phyloP scores from a whole-genome alignment of 2,888 invertebrate species.

The Rotaria magnacalcarata region DNA sequence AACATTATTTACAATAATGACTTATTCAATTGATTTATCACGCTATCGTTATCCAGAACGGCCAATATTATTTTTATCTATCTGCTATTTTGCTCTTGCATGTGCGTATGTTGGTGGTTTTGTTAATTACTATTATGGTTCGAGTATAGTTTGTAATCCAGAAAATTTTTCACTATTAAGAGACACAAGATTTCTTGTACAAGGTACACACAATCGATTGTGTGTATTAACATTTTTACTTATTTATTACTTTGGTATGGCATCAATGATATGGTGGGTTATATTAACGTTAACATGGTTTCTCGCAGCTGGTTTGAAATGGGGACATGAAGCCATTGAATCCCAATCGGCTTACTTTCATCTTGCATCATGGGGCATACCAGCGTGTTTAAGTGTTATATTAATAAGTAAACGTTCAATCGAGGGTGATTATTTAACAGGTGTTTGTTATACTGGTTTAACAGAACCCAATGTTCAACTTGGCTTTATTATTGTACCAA shows the following conservation, averaged over 20 bases:
- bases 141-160: constrained; percentile 51
- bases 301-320: constrained; percentile 59
- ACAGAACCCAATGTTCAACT: constrained; percentile 76
- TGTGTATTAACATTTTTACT: constrained; percentile 71
- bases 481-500: constrained; percentile 83
- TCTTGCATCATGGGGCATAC: constrained; percentile 93
- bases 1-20: constrained; percentile 58
- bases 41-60: constrained; percentile 61
- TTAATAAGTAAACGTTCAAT: constrained; percentile 70
- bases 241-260: constrained; percentile 74
- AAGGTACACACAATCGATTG: constrained; percentile 64
- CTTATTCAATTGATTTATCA: constrained; percentile 58
- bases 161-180: constrained; percentile 59
- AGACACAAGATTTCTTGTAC: constrained; percentile 59
- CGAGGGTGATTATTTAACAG: constrained; percentile 73
- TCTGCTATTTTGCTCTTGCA: constrained; percentile 59
- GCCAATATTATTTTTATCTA: constrained; percentile 59
- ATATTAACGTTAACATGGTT: constrained; percentile 60
- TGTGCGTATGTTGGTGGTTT: constrained; percentile 59
- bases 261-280: constrained; percentile 70
- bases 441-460: constrained; percentile 87
- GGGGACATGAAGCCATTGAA: constrained; percentile 61
- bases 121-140: constrained; percentile 17
- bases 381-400: constrained; percentile 88
- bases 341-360: constrained; percentile 68